Conservation (phyloP, 2,797 vertebrate species). For the Enoplosus armatus region DNA sequence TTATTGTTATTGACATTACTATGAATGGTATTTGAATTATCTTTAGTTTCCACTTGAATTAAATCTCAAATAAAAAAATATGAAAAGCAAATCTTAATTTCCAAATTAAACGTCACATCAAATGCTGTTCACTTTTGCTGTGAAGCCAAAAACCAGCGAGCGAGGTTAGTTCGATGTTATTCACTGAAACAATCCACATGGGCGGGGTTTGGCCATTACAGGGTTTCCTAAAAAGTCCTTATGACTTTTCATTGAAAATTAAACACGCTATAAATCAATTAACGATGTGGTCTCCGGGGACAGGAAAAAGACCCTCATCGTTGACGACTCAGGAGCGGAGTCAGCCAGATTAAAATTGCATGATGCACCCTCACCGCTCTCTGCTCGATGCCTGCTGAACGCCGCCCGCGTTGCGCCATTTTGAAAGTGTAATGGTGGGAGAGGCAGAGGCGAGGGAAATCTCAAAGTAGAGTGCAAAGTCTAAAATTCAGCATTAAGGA, state of each 20-base stretch:
- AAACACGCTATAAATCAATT: background rate
- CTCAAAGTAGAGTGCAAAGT: slow-evolving; percentile 81
- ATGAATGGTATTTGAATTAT: background rate
- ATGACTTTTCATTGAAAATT: background rate
- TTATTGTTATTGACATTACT: background rate
- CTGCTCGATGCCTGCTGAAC: slow-evolving; percentile 40
- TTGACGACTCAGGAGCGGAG: background rate
- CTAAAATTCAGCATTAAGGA: slow-evolving; percentile 27
- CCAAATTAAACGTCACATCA: background rate
- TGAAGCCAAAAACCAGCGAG: slow-evolving; percentile 6
- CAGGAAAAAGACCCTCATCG: rapidly evolving
- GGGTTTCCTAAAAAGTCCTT: background rate
- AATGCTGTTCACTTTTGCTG: slow-evolving; percentile 11
- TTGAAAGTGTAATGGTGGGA: slow-evolving; percentile 79
- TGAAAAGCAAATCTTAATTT: background rate
- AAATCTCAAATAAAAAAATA: background rate
- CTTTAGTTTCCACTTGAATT: background rate
- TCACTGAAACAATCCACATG: background rate
- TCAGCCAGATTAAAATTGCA: background rate
- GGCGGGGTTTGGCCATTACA: slow-evolving; percentile 42
- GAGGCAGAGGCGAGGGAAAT: slow-evolving; percentile 75
- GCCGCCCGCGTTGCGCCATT: slow-evolving; percentile 83
- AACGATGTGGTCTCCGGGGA: rapidly evolving
- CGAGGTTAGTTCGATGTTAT: slow-evolving; percentile 24
- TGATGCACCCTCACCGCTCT: slow-evolving; percentile 29